phyloP scores from a whole-genome alignment of 2,888 invertebrate genomes.

The Drosophila algonquin region DNA sequence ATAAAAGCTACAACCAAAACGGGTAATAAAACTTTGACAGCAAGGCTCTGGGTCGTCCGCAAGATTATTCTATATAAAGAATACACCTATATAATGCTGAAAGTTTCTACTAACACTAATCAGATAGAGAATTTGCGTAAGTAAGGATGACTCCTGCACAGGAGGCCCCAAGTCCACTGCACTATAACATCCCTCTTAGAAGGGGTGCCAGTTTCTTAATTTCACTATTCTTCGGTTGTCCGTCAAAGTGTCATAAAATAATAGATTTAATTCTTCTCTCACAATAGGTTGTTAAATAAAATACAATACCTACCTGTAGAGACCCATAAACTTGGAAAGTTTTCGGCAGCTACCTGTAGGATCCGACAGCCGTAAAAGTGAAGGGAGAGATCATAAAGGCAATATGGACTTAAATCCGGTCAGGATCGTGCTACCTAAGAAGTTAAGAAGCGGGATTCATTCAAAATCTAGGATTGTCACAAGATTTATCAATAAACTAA shows the following conservation, averaged over 20 bases:
- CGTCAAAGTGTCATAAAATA: not conserved
- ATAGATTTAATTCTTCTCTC: not conserved
- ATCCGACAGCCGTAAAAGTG: slow-evolving; percentile 19
- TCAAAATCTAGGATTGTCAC: slow-evolving; percentile 62
- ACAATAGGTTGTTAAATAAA: not conserved
- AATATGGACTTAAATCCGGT: slow-evolving; percentile 47
- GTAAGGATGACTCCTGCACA: no score
- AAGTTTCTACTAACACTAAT: no score
- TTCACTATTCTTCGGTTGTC: not conserved
- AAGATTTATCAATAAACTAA: slow-evolving; percentile 67
- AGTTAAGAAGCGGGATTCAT: slow-evolving; percentile 67
- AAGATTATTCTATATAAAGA: no score
- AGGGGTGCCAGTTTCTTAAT: no score
- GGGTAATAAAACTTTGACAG: no score
- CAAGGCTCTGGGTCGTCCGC: no score
- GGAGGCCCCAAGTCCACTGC: no score
- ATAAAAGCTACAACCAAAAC: not conserved
- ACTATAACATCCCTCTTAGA: no score
- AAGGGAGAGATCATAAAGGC: slow-evolving; percentile 57
- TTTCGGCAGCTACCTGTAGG: slow-evolving; percentile 5
- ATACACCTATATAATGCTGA: no score
- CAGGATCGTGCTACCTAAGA: slow-evolving; percentile 31
- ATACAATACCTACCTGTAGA: slow-evolving; percentile 5
- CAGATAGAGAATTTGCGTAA: no score
- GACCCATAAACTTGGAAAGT: slow-evolving; percentile 8